Evolutionary conservation across 2,888 invertebrate genomes (phyloP).

Genomic region (Drosophila neonasuta): DNA sequence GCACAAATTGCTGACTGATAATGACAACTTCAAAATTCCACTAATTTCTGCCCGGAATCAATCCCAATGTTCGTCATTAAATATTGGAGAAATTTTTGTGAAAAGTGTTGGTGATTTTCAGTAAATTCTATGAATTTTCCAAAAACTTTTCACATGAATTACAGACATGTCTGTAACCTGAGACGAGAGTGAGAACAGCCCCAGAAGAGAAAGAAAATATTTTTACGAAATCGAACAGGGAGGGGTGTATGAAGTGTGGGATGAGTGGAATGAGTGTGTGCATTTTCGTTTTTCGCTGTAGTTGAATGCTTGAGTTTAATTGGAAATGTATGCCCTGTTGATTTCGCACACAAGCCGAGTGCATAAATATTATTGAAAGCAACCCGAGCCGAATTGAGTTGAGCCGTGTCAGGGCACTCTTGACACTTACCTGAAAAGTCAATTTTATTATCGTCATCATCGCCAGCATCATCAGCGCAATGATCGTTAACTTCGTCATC

Average conservation of each 20-base stretch:
- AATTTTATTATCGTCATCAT: constrained; percentile 39
- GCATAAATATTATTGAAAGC: constrained; percentile 75
- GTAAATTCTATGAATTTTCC: background rate
- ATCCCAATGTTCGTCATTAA: background rate
- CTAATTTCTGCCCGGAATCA: background rate
- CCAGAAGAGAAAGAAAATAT: constrained; percentile 7
- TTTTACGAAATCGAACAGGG: background rate
- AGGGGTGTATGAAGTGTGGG: background rate
- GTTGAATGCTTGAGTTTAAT: constrained; percentile 75
- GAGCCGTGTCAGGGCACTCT: constrained; percentile 55
- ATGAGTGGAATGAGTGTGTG: constrained; percentile 27
- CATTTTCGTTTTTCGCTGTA: constrained; percentile 46
- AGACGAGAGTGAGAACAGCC: background rate
- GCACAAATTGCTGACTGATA: constrained; percentile 11
- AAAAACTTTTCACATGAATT: constrained; percentile 19
- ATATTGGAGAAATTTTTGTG: background rate
- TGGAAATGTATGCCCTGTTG: constrained; percentile 74
- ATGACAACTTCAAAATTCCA: background rate
- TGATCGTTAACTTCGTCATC: constrained; percentile 19
- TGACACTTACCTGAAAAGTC: constrained; percentile 59
- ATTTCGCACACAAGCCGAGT: constrained; percentile 55
- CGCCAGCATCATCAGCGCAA: constrained; percentile 18
- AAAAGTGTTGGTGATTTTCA: background rate
- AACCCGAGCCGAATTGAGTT: constrained; percentile 47
- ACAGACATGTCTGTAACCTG: background rate